Conservation (phyloP, 2,797 vertebrate genomes). For the Coilia nasus region DNA sequence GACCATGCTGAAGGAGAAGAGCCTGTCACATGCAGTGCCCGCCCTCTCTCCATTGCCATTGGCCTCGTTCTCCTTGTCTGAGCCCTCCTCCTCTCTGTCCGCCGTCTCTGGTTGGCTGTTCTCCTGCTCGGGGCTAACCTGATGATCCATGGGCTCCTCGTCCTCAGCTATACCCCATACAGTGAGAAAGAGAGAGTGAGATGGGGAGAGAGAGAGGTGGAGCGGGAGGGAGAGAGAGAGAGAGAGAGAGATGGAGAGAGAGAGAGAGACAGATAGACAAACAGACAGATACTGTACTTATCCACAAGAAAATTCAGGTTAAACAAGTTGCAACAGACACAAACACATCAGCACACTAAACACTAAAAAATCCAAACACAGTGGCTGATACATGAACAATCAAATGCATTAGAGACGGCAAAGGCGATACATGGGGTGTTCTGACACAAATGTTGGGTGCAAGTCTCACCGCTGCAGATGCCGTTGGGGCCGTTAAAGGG, state of each 20-base stretch:
- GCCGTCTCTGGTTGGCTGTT: conserved; percentile 80
- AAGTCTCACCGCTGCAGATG: conserved; percentile 80
- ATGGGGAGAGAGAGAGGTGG: too few species aligned
- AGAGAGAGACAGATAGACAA: too few species aligned
- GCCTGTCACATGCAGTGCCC: conserved; percentile 68
- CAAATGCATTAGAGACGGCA: too few species aligned
- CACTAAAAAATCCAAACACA: neutral
- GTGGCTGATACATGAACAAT: too few species aligned
- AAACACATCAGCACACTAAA: neutral
- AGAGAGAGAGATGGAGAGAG: too few species aligned
- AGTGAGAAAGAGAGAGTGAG: conserved; percentile 12
- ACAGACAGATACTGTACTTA: too few species aligned
- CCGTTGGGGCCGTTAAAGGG: conserved; percentile 83
- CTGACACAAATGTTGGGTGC: neutral
- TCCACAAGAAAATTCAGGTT: too few species aligned
- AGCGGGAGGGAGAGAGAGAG: too few species aligned
- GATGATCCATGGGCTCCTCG: conserved; percentile 95
- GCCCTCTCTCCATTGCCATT: conserved; percentile 57
- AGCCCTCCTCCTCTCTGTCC: conserved; percentile 69
- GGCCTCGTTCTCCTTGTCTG: conserved; percentile 75
- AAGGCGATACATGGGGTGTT: too few species aligned
- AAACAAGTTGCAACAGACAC: too few species aligned
- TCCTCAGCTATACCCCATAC: conserved; percentile 73
- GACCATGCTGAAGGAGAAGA: conserved; percentile 93
- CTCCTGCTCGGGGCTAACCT: conserved; percentile 84